These are phyloP conservation scores for Osmerus eperlanus DNA, from an alignment of 2,113 vertebrate genomes.

Conservation along the genomic window DNA sequence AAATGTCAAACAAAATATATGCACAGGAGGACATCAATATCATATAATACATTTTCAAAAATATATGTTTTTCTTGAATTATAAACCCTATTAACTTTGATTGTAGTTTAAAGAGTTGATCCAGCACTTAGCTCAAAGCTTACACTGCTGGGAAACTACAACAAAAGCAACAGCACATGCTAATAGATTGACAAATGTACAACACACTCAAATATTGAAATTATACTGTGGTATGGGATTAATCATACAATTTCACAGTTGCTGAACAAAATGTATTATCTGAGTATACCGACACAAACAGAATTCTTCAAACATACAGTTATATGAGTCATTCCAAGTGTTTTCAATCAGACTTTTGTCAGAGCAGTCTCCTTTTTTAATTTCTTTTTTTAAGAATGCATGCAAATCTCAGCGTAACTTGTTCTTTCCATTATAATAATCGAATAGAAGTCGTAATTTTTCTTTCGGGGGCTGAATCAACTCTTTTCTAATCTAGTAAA, in stretches of 20 bases:
- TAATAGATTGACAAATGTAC: constrained; percentile 9
- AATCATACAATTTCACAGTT: constrained; percentile 13
- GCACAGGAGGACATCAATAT: constrained; percentile 23
- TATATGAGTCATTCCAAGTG: constrained; percentile 15
- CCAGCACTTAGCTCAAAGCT: constrained; percentile 12
- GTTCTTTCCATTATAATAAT: not conserved
- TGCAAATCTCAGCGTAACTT: not conserved
- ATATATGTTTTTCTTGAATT: constrained; percentile 25
- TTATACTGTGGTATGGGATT: not conserved
- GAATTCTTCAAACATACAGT: not conserved
- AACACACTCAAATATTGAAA: constrained; percentile 3
- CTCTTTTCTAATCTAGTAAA: not conserved
- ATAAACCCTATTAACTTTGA: constrained; percentile 19
- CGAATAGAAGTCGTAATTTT: not conserved
- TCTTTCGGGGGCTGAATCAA: not conserved
- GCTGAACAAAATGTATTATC: constrained; percentile 4
- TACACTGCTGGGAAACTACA: constrained; percentile 2
- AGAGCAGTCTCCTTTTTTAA: not conserved
- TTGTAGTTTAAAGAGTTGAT: not conserved
- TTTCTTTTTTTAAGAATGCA: not conserved
- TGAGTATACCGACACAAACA: not conserved
- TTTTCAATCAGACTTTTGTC: constrained; percentile 5
- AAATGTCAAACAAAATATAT: constrained; percentile 29
- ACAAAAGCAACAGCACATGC: constrained; percentile 13
- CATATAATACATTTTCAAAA: constrained; percentile 23